Conservation (phyloP, 2,113 vertebrate genomes). For the Clarias macrocephalus region DNA sequence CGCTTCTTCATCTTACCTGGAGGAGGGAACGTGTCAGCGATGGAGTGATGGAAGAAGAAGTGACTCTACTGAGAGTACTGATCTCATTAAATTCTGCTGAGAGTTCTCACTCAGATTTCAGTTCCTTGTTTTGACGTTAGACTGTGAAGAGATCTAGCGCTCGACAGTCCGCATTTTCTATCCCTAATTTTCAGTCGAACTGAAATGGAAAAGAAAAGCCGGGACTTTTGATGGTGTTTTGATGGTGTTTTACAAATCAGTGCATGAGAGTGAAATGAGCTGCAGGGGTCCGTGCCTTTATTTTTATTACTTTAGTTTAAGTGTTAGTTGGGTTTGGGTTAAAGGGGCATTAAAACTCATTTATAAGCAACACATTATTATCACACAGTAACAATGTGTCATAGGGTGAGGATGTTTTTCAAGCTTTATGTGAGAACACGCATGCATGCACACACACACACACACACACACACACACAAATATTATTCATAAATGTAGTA, state of each 20-base stretch:
- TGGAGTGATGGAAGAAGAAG: no score
- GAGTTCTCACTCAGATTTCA: no score
- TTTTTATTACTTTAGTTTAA: slow-evolving; percentile 2
- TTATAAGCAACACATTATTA: neutral
- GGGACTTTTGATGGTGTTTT: no score
- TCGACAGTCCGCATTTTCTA: no score
- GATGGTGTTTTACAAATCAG: neutral
- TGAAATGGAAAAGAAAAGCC: no score
- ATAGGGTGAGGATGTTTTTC: neutral
- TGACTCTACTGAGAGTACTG: no score
- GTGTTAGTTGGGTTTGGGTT: neutral
- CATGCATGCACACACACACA: slow-evolving; percentile 1
- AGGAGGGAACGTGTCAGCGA: no score
- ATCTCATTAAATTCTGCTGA: no score
- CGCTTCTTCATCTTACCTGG: no score
- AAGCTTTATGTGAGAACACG: slow-evolving; percentile 3
- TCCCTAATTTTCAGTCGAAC: no score
- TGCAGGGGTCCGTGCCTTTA: neutral
- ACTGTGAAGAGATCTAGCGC: no score
- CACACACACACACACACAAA: slow-evolving; percentile 25
- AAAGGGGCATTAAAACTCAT: neutral
- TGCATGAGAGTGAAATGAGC: neutral
- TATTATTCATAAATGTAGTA: slow-evolving; percentile 15
- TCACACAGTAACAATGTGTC: neutral
- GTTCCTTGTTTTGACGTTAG: no score